These are phyloP conservation scores for Thymelicus sylvestris DNA, from an alignment of 2,888 invertebrate genomes.

Conservation along the genomic window DNA sequence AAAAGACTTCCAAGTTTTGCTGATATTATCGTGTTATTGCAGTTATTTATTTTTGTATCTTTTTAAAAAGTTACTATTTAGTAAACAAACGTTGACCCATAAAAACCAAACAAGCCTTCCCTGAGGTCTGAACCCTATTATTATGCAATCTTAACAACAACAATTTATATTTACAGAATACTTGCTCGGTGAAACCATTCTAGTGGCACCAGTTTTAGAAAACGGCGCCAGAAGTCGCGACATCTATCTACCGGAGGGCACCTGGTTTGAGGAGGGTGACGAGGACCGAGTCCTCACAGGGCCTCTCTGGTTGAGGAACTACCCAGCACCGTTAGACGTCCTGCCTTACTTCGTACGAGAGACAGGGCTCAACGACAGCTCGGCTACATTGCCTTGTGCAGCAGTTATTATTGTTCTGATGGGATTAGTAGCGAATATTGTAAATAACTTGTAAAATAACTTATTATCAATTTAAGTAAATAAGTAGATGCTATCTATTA, in stretches of 20 bases:
- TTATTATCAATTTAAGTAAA: not conserved
- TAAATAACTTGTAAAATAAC: constrained; percentile 13
- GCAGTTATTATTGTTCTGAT: constrained; percentile 53
- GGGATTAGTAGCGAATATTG: constrained; percentile 44
- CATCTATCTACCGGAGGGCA: constrained; percentile 90
- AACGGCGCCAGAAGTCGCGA: constrained; percentile 86
- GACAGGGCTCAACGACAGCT: constrained; percentile 39
- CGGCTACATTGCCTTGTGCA: constrained; percentile 47
- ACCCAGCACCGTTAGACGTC: constrained; percentile 87
- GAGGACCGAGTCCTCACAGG: constrained; percentile 75
- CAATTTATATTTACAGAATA: constrained; percentile 85
- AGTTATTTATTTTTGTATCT: no score
- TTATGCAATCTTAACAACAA: no score
- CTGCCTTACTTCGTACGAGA: constrained; percentile 88
- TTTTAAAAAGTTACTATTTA: no score
- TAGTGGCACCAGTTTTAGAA: constrained; percentile 91
- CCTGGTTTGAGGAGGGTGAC: constrained; percentile 88
- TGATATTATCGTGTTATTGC: no score
- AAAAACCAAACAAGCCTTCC: no score
- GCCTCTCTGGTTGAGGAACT: constrained; percentile 85
- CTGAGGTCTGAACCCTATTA: no score
- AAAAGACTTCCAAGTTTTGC: no score
- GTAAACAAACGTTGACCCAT: no score
- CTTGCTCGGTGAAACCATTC: constrained; percentile 89
- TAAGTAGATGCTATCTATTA: not conserved